phyloP scores from a whole-genome alignment of 2,888 invertebrate genomes.

The Nomada lathburiana region DNA sequence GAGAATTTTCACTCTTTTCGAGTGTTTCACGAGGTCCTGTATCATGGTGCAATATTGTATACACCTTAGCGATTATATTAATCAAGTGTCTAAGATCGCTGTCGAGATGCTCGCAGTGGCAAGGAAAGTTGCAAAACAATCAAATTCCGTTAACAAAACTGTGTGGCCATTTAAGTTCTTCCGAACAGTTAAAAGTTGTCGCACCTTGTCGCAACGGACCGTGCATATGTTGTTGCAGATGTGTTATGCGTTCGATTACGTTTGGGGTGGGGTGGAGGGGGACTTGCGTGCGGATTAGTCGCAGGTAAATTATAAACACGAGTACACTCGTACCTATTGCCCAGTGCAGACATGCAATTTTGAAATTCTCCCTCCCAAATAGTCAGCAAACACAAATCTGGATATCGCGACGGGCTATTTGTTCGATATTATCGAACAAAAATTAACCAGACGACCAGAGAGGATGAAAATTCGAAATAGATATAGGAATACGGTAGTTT shows the following conservation, averaged over 20 bases:
- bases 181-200: background rate
- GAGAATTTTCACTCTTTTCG: background rate
- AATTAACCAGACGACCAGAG: too few species aligned
- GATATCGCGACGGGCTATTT: too few species aligned
- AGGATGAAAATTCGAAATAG: too few species aligned
- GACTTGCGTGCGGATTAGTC: background rate
- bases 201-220: slow-evolving; percentile 6
- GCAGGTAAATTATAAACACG: background rate
- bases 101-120: slow-evolving; percentile 8
- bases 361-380: background rate
- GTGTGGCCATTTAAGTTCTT: slow-evolving; percentile 16
- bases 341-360: background rate
- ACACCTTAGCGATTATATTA: slow-evolving; percentile 15
- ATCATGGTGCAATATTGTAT: background rate
- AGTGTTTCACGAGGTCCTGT: background rate
- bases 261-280: background rate
- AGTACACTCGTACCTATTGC: too few species aligned
- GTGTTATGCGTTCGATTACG: slow-evolving; percentile 16
- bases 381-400: too few species aligned
- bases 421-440: background rate
- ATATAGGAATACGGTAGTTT: too few species aligned
- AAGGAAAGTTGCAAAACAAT: slow-evolving; percentile 29
- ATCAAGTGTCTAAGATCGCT: slow-evolving; percentile 23
- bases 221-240: slow-evolving; percentile 28
- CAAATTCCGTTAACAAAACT: slow-evolving; percentile 23